phyloP scores from a whole-genome alignment of 2,888 invertebrate species.

The Coelogynopora nodosa region DNA sequence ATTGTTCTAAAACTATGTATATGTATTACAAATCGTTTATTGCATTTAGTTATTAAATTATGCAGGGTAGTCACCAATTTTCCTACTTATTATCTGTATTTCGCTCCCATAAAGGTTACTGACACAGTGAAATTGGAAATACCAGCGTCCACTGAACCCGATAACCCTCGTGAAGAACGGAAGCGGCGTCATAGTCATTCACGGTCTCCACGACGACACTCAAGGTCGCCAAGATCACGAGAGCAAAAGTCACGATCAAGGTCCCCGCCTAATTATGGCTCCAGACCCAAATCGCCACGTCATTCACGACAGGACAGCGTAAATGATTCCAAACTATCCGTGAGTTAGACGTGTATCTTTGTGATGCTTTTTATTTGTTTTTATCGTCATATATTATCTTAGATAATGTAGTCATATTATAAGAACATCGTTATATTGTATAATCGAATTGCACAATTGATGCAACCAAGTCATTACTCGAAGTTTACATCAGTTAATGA shows the following conservation, averaged over 20 bases:
- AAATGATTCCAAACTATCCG: too few relatives aligned
- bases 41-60: too few relatives aligned
- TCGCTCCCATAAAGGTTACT: too few relatives aligned
- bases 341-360: too few relatives aligned
- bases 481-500: neutral
- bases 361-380: neutral
- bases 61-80: too few relatives aligned
- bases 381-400: neutral
- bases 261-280: neutral
- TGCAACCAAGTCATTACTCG: neutral
- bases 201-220: neutral
- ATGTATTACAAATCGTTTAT: too few relatives aligned
- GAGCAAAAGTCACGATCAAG: neutral
- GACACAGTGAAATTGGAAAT: too few relatives aligned
- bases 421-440: too few relatives aligned
- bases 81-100: too few relatives aligned
- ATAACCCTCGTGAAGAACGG: neutral
- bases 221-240: neutral
- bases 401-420: neutral
- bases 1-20: too few relatives aligned
- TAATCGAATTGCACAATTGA: too few relatives aligned
- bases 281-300: neutral
- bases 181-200: neutral
- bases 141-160: too few relatives aligned
- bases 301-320: neutral